phyloP scores from a whole-genome alignment of 2,888 invertebrate genomes.

The Lithophane ornitopus region DNA sequence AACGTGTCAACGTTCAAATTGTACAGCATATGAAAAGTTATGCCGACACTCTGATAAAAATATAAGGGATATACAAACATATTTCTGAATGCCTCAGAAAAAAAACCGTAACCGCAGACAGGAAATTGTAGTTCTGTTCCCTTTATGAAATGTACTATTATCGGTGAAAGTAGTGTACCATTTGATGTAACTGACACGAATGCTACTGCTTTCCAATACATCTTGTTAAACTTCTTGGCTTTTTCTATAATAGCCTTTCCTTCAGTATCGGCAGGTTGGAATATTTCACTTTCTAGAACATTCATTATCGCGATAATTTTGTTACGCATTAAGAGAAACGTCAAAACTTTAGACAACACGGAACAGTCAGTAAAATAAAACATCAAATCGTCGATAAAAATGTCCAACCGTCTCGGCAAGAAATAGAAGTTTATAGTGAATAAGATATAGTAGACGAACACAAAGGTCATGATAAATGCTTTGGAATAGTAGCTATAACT shows the following conservation, averaged over 20 bases:
- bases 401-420: conserved; percentile 73
- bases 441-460: conserved; percentile 70
- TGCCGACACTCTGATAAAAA: conserved; percentile 77
- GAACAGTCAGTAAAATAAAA: conserved; percentile 77
- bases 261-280: conserved; percentile 71
- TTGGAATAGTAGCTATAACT: conserved; percentile 71
- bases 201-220: conserved; percentile 75
- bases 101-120: conserved; percentile 76
- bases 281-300: conserved; percentile 75
- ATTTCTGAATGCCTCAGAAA: conserved; percentile 70
- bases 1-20: conserved; percentile 79
- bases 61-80: conserved; percentile 75
- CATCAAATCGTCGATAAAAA: conserved; percentile 76
- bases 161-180: conserved; percentile 66
- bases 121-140: conserved; percentile 70
- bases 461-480: conserved; percentile 65
- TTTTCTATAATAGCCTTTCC: conserved; percentile 68
- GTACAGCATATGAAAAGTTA: conserved; percentile 75
- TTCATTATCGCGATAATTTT: conserved; percentile 71
- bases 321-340: conserved; percentile 69
- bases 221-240: conserved; percentile 73
- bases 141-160: conserved; percentile 71
- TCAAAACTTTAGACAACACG: conserved; percentile 75
- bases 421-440: conserved; percentile 75
- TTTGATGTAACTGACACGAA: conserved; percentile 69